phyloP scores from a whole-genome alignment of 2,888 invertebrate species.

The Apomyelois bistriatella region DNA sequence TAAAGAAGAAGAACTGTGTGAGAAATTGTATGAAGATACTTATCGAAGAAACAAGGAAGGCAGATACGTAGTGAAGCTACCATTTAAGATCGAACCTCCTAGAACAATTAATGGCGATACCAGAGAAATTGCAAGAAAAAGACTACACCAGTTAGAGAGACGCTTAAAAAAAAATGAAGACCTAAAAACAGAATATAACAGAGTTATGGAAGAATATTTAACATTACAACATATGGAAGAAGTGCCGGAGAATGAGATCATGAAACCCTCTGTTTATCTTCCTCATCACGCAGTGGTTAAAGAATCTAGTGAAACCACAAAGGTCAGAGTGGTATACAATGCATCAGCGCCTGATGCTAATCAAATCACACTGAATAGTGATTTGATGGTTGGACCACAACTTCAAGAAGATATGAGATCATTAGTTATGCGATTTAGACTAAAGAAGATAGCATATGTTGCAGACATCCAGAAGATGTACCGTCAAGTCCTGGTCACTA shows the following conservation, averaged over 20 bases:
- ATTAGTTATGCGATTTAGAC: constrained; percentile 14
- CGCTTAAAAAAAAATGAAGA: constrained; percentile 1
- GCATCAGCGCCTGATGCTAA: constrained; percentile 15
- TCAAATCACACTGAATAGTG: constrained; percentile 16
- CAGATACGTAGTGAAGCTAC: constrained; percentile 11
- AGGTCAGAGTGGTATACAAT: constrained; percentile 16
- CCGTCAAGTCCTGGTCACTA: constrained; percentile 20
- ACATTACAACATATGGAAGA: constrained; percentile 12
- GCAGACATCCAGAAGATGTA: constrained; percentile 9
- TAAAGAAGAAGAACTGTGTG: constrained; percentile 11
- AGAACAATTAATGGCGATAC: constrained; percentile 3
- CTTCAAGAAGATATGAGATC: constrained; percentile 15
- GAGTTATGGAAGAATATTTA: constrained; percentile 12
- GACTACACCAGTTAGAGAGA: constrained; percentile 12
- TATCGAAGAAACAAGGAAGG: constrained; percentile 1
- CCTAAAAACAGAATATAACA: constrained; percentile 7
- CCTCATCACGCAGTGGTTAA: constrained; percentile 17
- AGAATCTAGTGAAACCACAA: constrained; percentile 14
- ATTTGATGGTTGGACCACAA: constrained; percentile 17
- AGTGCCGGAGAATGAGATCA: constrained; percentile 10
- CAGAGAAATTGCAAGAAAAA: constrained; percentile 3
- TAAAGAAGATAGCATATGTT: constrained; percentile 3
- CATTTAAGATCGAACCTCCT: constrained; percentile 1
- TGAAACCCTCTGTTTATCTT: constrained; percentile 7
- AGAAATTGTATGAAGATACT: constrained; percentile 3